Base-by-base conservation (phyloP, 1,140 invertebrate species). In the Campoletis sonorensis region DNA sequence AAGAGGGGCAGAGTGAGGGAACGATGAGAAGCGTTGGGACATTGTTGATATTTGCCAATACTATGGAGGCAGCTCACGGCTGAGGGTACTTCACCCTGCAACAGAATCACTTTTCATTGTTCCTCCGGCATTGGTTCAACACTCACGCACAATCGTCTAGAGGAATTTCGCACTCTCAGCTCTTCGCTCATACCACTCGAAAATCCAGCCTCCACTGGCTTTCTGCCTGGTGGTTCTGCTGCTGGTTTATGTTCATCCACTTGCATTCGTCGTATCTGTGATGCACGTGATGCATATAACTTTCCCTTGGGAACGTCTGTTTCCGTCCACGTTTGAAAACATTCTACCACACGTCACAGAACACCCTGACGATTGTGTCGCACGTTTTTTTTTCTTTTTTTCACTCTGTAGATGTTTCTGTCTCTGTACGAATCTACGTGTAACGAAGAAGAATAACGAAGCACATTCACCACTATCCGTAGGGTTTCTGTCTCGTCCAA, bases 61-160 rank as follows among this genome's bases (percentile, higher is more conserved):
- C 49, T 54, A n/a, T 75, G 8, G 16, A 49, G 16, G 23, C 49
- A 27, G 71, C 37, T 4, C 18, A 13, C 1, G 70, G 8, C 26
- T 23, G 30, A 71, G 4, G 30, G 51, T 54, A 18, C 51, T 54
- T 54, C 51, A 54, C n/a, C 51, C 18, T 54, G 21, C 61, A 64
- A 64, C 11, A 33, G 45, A 75, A 54, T 54, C 72, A 54, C 26
- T 49, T n/a, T 26, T 72, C 70, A 49, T 72, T 26, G 40, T 72
- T 64, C 21, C n/a, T 49, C 70, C 68, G 40, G 23, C 33, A 49
- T 75, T 54, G 72, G 72, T 54, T 75, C 23, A 75, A 54, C 49
- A 54, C 72, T 75, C 72, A 75, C 49, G 72, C 72, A 54, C 72
- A 72, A 72, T 72, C 70, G 70, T 75, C 49, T 54, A 49, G 49